phyloP scores from a whole-genome alignment of 2,888 invertebrate genomes.

The Sinhomidia bicolor region DNA sequence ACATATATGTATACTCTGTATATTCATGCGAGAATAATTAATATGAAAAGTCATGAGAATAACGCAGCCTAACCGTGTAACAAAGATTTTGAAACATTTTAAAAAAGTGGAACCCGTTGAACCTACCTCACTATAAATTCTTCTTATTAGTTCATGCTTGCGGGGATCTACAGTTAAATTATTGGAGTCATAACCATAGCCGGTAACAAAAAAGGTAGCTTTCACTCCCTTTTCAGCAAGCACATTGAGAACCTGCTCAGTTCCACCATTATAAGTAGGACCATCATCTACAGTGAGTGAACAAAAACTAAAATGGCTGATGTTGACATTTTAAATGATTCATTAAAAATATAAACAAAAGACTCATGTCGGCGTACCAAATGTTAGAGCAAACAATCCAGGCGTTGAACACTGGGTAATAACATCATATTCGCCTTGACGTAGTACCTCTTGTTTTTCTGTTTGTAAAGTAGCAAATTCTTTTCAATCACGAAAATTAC shows the following conservation, averaged over 20 bases:
- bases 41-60: no score
- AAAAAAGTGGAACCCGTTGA: no score
- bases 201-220: conserved; percentile 69
- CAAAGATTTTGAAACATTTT: no score
- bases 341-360: neutral
- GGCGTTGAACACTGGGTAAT: conserved; percentile 25
- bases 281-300: conserved; percentile 69
- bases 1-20: no score
- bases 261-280: conserved; percentile 17
- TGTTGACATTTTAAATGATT: neutral
- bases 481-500: no score
- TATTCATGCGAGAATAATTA: no score
- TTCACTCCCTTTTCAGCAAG: conserved; percentile 46
- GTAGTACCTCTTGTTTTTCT: no score
- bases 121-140: conserved; percentile 59
- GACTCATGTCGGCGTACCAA: conserved; percentile 58
- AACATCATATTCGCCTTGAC: no score
- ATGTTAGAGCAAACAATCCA: conserved; percentile 61
- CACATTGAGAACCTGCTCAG: conserved; percentile 59
- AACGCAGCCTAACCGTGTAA: no score
- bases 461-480: no score
- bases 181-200: neutral
- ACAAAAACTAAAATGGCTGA: no score
- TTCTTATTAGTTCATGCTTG: conserved; percentile 37
- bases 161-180: conserved; percentile 8